Evolutionary conservation across 1,140 invertebrate species (phyloP).

Genomic region (Eumaeus atala): DNA sequence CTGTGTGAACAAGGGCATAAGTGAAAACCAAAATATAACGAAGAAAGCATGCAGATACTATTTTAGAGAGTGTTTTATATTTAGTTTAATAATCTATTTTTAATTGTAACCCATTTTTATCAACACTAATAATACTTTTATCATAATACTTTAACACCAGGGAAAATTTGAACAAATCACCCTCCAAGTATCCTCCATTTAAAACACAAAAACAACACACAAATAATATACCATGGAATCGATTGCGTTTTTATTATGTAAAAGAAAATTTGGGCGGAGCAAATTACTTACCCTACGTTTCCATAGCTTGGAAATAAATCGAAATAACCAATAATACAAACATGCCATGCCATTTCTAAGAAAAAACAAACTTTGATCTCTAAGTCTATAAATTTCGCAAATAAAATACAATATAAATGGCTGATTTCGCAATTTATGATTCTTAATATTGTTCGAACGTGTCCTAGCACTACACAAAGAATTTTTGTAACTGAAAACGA

Average conservation of each 20-base stretch:
- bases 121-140: slow-evolving; percentile 4
- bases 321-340: slow-evolving; percentile 11
- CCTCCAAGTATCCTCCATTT: slow-evolving; percentile 63
- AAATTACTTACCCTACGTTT: slow-evolving; percentile 52
- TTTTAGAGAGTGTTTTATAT: slow-evolving; percentile 40
- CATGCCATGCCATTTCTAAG: slow-evolving; percentile 36
- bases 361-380: too few species aligned
- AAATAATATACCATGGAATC: slow-evolving; percentile 56
- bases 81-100: slow-evolving; percentile 7
- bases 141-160: slow-evolving; percentile 14
- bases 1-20: slow-evolving; percentile 62
- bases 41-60: slow-evolving; percentile 60
- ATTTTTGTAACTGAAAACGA: too few species aligned
- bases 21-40: slow-evolving; percentile 64
- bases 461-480: too few species aligned
- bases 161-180: slow-evolving; percentile 35
- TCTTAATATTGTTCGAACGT: too few species aligned
- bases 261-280: slow-evolving; percentile 21
- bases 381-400: too few species aligned
- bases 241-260: slow-evolving; percentile 38
- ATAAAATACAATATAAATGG: too few species aligned
- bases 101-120: slow-evolving; percentile 19
- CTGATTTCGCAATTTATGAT: too few species aligned
- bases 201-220: slow-evolving; percentile 38
- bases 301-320: slow-evolving; percentile 25